Evolutionary conservation across 2,888 invertebrate genomes (phyloP).

Genomic region (Mythimna ferrago): DNA sequence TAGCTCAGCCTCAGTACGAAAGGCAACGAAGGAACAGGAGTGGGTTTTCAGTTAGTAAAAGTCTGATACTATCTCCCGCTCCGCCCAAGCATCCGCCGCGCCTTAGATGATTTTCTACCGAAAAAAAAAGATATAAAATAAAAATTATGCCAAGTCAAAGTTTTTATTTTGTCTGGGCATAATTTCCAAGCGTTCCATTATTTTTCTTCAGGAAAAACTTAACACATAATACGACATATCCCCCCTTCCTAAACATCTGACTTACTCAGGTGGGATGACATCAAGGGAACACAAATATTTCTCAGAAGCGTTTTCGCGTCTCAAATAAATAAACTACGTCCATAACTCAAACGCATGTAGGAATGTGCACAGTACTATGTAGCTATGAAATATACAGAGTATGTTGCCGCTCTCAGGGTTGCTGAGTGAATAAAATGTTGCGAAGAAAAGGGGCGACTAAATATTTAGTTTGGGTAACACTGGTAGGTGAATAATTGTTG

Average conservation of each 20-base stretch:
- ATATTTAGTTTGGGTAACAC: constrained; percentile 29
- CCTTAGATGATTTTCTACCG: no score
- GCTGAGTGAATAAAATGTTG: constrained; percentile 25
- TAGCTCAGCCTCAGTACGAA: no score
- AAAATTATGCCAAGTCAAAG: no score
- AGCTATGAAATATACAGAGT: constrained; percentile 47
- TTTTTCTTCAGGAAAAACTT: no score
- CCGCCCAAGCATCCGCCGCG: no score
- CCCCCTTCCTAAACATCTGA: constrained; percentile 18
- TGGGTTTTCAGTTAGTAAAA: no score
- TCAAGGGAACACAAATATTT: constrained; percentile 57
- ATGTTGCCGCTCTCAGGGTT: constrained; percentile 43
- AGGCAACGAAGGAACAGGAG: no score
- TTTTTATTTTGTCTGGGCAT: no score
- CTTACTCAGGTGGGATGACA: constrained; percentile 35
- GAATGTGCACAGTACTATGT: constrained; percentile 31
- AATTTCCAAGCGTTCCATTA: no score
- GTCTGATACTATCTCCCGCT: no score
- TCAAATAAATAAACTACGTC: constrained; percentile 57
- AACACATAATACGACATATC: no score
- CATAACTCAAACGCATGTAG: constrained; percentile 57
- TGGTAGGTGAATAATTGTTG: neutral
- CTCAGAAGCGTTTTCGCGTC: constrained; percentile 38
- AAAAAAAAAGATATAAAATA: no score
- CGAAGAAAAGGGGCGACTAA: constrained; percentile 11